Percentiles rank a stretch among this genome's conserved stretches.
phyloP scores from a whole-genome alignment of 2,888 invertebrate genomes.

The Glyphotaelius pellucidus region DNA sequence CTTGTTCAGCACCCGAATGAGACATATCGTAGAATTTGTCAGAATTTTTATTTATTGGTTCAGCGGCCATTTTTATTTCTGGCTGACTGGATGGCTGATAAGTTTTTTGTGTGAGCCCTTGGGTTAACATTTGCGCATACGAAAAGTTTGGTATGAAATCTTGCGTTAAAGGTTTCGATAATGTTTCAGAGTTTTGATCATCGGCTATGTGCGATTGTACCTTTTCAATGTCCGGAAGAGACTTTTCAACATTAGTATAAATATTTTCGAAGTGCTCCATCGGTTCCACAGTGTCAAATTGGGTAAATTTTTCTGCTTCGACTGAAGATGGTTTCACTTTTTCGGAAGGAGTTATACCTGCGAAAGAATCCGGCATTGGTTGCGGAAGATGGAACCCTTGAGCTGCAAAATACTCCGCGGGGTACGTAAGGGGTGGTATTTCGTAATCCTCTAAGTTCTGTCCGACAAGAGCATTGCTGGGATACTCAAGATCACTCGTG shows the following conservation, averaged over 20 bases:
- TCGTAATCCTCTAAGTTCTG: slow-evolving; percentile 62
- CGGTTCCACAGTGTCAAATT: slow-evolving; percentile 18
- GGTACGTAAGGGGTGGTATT: slow-evolving; percentile 67
- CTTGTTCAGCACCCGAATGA: slow-evolving; percentile 68
- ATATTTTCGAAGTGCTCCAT: background rate
- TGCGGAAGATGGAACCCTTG: slow-evolving; percentile 69
- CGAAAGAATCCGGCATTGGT: slow-evolving; percentile 64
- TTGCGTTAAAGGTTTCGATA: slow-evolving; percentile 63
- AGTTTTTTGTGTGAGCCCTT: slow-evolving; percentile 76
- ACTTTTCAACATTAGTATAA: slow-evolving; percentile 10
- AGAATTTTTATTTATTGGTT: slow-evolving; percentile 33
- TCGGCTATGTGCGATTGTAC: background rate
- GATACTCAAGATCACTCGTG: slow-evolving; percentile 12
- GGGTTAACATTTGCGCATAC: slow-evolving; percentile 84
- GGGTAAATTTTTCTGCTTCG: slow-evolving; percentile 27
- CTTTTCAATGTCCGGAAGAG: slow-evolving; percentile 65
- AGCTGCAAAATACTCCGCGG: slow-evolving; percentile 68
- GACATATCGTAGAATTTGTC: slow-evolving; percentile 66
- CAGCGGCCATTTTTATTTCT: slow-evolving; percentile 65
- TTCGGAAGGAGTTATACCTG: slow-evolving; percentile 50
- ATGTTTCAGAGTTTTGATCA: background rate
- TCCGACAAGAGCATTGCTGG: slow-evolving; percentile 56
- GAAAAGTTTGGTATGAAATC: slow-evolving; percentile 74
- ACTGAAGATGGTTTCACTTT: slow-evolving; percentile 13
- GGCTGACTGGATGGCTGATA: slow-evolving; percentile 79